Evolutionary conservation across 1,140 invertebrate species (phyloP), one percentile per base, ranked within the genome.

Genomic region (Leptinotarsa defecta): DNA sequence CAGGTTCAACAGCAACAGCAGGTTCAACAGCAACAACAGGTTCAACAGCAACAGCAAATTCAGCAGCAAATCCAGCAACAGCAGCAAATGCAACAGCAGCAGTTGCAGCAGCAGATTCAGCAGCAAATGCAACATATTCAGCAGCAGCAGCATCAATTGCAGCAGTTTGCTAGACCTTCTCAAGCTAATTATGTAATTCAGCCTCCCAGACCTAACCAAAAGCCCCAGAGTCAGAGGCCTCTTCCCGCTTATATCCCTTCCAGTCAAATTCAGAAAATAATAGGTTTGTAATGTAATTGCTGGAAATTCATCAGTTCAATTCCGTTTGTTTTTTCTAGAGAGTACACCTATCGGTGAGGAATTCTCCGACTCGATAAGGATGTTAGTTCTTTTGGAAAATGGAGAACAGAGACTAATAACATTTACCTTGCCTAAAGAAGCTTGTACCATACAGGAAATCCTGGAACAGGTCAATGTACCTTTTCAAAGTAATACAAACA

Each of bases 401-500:
- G 92, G 92, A 13, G 92, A 94, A 85, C 92, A 94, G 80, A 89
- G 92, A 83, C 86, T 94, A 52, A 94, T 94, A 62, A 94, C 92
- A 2, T 94, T 94, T 80, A 93, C 92, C 49, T 86, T 93, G 79
- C 92, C 93, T 6, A 91, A 92, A 78, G 92, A 94, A 82, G 92
- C 91, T 75, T 94, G 93, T 83, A 94, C 92, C 0, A 91, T 94
- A 65, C 91, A 93, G 83, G 92, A 94, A 87, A 89, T 94, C 74
- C 84, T 94, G 65, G 92, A 93, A 83, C 92, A 94, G 87, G 92
- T 90, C 48, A 89, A 88, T 77, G 91, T 93, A 77, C 87, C 88
- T 48, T 90, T 92, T 79, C 87, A 88, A 61, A 86, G 88, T 63
- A 89, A 89, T 61, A 92, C 91, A 11, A 87, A 88, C 67, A 92